These are phyloP conservation scores for Hydrochoerus hydrochaeris DNA, from an alignment of 2,113 vertebrate species.

Conservation along the genomic window DNA sequence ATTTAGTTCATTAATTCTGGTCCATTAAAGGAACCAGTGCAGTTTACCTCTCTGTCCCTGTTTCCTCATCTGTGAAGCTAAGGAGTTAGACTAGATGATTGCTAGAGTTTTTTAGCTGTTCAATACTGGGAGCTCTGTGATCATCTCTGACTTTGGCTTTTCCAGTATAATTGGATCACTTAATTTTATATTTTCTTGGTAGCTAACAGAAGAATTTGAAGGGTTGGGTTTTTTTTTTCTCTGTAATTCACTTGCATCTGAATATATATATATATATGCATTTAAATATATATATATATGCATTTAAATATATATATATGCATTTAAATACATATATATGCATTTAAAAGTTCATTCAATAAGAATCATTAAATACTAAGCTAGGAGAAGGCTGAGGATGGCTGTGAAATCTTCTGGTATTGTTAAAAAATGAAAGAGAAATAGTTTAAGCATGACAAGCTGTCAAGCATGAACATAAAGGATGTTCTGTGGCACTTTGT, in stretches of 20 bases:
- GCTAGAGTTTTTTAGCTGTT: neutral
- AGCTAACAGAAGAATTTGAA: neutral
- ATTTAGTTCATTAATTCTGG: neutral
- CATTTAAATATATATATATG: neutral
- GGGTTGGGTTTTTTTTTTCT: neutral
- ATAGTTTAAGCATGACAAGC: neutral
- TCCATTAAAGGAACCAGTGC: neutral
- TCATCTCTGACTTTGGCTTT: neutral
- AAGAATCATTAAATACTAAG: neutral
- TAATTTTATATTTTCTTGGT: neutral
- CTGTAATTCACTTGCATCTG: neutral
- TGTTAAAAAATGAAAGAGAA: conserved; percentile 25
- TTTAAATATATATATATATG: neutral
- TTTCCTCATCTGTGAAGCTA: neutral
- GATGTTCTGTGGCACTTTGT: neutral
- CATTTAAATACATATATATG: neutral
- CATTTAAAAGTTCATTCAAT: neutral
- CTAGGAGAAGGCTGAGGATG: neutral
- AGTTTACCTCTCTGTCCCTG: neutral
- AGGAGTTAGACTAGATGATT: neutral
- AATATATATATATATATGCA: neutral
- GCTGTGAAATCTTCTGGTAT: neutral
- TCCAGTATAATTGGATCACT: neutral
- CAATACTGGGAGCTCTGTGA: neutral
- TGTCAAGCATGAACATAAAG: neutral